Evolutionary conservation across 2,113 vertebrate genomes (phyloP).

Genomic region (Calidris pugnax): DNA sequence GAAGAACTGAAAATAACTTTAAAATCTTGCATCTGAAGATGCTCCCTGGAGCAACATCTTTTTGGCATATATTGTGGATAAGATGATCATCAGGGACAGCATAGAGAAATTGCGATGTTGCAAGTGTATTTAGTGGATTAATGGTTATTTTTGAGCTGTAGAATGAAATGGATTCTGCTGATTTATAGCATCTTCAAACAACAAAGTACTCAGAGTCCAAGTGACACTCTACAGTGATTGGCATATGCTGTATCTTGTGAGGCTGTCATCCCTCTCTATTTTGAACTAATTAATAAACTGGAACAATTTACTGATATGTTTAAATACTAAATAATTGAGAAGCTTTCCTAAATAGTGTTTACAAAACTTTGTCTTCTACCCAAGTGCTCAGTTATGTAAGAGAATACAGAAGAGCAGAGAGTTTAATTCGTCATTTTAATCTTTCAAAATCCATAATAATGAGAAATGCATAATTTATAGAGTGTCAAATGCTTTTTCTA

Average conservation of each 20-base stretch:
- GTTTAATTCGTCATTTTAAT: not conserved
- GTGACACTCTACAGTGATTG: not conserved
- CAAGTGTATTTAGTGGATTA: not conserved
- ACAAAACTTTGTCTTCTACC: not conserved
- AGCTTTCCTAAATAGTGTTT: not conserved
- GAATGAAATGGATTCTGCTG: not conserved
- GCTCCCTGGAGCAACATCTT: not conserved
- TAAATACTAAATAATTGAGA: constrained; percentile 14
- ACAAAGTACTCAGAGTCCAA: not conserved
- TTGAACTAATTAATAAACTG: constrained; percentile 7
- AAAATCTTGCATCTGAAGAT: not conserved
- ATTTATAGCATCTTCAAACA: not conserved
- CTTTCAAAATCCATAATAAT: not conserved
- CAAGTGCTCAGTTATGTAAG: not conserved
- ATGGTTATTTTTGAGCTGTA: not conserved
- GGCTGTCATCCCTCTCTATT: not conserved
- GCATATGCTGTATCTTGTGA: not conserved
- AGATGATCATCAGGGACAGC: not conserved
- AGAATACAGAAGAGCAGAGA: not conserved
- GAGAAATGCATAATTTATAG: constrained; percentile 10
- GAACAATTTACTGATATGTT: not conserved
- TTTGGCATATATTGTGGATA: not conserved
- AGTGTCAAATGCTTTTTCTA: not conserved
- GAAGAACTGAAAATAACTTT: not conserved
- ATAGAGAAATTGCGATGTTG: not conserved